These are phyloP conservation scores for Lepidostoma basale DNA, from an alignment of 1,140 invertebrate genomes.

Conservation along the genomic window DNA sequence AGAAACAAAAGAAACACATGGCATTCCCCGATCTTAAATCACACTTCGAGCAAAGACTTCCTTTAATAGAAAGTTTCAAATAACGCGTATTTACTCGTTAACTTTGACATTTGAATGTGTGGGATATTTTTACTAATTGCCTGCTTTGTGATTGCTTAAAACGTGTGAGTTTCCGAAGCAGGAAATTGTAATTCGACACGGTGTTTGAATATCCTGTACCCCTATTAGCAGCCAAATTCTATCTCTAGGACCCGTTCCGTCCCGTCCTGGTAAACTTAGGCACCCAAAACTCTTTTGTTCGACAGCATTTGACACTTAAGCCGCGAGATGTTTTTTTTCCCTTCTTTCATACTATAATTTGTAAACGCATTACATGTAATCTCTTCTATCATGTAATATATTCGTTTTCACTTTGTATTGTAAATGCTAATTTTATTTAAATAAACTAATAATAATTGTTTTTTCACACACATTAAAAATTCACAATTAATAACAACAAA, in stretches of 20 bases:
- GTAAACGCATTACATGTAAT: no score
- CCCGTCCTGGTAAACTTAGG: not conserved
- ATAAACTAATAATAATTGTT: no score
- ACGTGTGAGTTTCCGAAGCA: conserved; percentile 1
- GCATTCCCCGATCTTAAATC: not conserved
- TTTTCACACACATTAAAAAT: no score
- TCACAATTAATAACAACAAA: no score
- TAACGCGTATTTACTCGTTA: no score
- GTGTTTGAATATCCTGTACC: conserved; percentile 26
- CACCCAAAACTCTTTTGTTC: not conserved
- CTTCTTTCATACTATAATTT: no score
- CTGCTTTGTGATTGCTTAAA: not conserved
- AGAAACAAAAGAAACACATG: conserved; percentile 11
- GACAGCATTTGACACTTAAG: conserved; percentile 1
- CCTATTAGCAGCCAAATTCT: conserved; percentile 31
- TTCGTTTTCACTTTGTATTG: no score
- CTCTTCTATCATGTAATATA: no score
- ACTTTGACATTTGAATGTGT: not conserved
- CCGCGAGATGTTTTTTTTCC: not conserved
- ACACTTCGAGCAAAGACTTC: no score
- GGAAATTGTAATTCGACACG: conserved; percentile 37
- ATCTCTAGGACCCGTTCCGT: not conserved
- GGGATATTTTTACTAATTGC: not conserved
- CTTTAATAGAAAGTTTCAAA: no score
- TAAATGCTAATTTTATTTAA: no score